Evolutionary conservation across 1,140 invertebrate genomes (phyloP), one percentile per base, ranked within the genome.

Genomic region (Zeugodacus cucurbitae): DNA sequence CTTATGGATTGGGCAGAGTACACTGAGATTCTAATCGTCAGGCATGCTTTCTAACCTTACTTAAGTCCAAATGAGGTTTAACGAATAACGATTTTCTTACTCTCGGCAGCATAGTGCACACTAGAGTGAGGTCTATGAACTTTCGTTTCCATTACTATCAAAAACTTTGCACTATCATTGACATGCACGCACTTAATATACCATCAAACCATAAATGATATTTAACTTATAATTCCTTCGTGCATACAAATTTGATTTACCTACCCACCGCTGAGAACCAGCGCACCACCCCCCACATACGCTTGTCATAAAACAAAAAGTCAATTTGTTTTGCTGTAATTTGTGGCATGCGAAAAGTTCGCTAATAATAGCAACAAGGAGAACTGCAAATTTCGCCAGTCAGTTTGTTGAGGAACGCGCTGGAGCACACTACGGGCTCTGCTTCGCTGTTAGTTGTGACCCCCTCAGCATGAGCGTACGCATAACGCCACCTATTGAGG

Each of bases 331-430:
- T 67, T 14, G 6, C 22, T 8, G 17, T 22, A 17, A 22, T 78
- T 74, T 78, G 70, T 78, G 70, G 74, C 74, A 82, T 29, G 74
- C 26, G 74, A 82, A 82, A 82, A 48, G 22, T 82, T 82, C 44
- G 34, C 7, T 14, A 48, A 48, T n/a, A 74, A 74, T 34, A 70
- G 2, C 22, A 82, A 26, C 41, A 41, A 48, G 41, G n/a, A 48
- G 29, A 82, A n/a, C 8, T 48, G 37, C 48, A 54, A 82, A 82
- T 37, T 26, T 14, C 20, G 7, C 20, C n/a, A 44, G 74, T 26
- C 41, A 82, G 74, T 82, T 22, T 82, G 37, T 48, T 82, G 41
- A 2, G 41, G 74, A 82, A 82, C 37, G 41, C 41, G 22, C n/a
- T 29, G 20, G 74, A 48, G 29, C 6, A 8, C 74, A 48, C 74